A percentile compares a stretch with the other conserved stretches of the same genome.
These are phyloP conservation scores for Atherinosoma microstoma DNA, from an alignment of 2,797 vertebrate species.

Conservation along the genomic window DNA sequence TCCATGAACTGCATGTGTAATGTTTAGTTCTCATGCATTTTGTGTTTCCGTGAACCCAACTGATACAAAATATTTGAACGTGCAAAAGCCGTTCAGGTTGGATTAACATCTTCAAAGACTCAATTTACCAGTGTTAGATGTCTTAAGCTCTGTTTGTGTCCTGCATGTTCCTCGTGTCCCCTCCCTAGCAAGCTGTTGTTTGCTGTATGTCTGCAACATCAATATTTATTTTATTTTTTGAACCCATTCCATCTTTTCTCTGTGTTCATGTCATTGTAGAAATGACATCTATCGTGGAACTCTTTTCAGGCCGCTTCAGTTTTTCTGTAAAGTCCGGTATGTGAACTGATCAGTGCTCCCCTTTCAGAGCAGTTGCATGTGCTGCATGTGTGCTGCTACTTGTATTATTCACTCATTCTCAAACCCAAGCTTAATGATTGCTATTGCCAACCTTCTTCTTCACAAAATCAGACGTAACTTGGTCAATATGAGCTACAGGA, in stretches of 20 bases:
- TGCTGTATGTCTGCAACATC: constrained; percentile 52
- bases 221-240: constrained; percentile 48
- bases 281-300: constrained; percentile 84
- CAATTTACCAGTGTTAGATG: constrained; percentile 45
- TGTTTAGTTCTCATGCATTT: constrained; percentile 41
- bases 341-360: constrained; percentile 75
- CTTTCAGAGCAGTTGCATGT: constrained; percentile 75
- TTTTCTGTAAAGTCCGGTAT: constrained; percentile 86
- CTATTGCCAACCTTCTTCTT: constrained; percentile 33
- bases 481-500: constrained; percentile 23
- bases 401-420: constrained; percentile 49
- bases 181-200: constrained; percentile 35
- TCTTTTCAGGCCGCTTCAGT: constrained; percentile 83
- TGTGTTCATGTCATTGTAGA: constrained; percentile 81
- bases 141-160: constrained; percentile 69
- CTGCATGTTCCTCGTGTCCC: constrained; percentile 64
- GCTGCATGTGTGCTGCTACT: constrained; percentile 76
- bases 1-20: constrained; percentile 25
- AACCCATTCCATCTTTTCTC: constrained; percentile 70
- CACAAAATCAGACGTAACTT: constrained; percentile 41
- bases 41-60: constrained; percentile 26
- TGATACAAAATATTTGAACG: constrained; percentile 28
- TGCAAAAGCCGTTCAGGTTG: constrained; percentile 39
- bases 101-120: constrained; percentile 60
- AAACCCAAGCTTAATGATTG: constrained; percentile 43